Evolutionary conservation across 2,888 invertebrate genomes (phyloP).

Genomic region (Tupiocoris notatus): DNA sequence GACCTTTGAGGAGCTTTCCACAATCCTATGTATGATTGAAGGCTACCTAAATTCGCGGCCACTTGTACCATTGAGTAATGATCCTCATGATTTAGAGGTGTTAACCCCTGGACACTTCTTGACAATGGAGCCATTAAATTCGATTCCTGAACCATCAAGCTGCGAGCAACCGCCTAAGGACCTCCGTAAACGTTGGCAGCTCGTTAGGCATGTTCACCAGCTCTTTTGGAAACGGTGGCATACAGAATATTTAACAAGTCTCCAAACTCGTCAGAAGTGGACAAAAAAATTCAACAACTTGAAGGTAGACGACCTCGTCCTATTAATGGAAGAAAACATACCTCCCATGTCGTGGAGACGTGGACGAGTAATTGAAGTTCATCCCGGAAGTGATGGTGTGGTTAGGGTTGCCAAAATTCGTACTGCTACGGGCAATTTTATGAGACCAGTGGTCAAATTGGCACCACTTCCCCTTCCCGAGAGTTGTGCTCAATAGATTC

Average conservation of each 20-base stretch:
- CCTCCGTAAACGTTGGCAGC: constrained; percentile 14
- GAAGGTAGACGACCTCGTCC: not conserved
- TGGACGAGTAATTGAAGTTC: not conserved
- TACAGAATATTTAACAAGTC: constrained; percentile 14
- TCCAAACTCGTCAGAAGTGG: not conserved
- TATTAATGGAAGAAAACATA: not conserved
- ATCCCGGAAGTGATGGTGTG: not conserved
- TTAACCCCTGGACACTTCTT: not conserved
- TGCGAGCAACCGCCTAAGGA: not conserved
- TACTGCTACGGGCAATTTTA: not conserved
- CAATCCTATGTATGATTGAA: constrained; percentile 10
- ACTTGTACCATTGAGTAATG: not conserved
- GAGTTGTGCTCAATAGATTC: too few species aligned
- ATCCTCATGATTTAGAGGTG: not conserved
- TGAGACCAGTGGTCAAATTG: not conserved
- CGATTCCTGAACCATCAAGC: not conserved
- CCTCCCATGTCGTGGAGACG: not conserved
- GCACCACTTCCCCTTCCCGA: too few species aligned
- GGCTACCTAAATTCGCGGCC: constrained; percentile 28
- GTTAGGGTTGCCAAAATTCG: not conserved
- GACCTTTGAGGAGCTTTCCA: constrained; percentile 20
- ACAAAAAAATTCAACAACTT: not conserved
- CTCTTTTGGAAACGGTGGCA: constrained; percentile 24
- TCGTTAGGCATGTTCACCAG: not conserved
- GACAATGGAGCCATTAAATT: not conserved